Conservation (phyloP, 2,888 invertebrate species). For the Eupsilia transversa region DNA sequence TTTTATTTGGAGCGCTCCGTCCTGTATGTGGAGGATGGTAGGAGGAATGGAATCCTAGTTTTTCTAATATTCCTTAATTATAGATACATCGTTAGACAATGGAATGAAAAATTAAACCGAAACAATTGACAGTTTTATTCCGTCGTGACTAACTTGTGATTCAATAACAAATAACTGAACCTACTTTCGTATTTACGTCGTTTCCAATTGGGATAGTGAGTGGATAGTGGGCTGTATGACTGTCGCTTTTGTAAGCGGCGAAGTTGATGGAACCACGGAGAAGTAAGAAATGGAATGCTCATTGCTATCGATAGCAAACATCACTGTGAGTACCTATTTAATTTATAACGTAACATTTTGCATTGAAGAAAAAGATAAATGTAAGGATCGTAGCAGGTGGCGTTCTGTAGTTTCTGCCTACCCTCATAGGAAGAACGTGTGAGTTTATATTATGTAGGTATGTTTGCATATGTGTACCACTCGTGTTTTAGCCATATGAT, state of each 20-base stretch:
- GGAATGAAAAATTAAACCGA: not conserved
- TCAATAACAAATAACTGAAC: conserved; percentile 40
- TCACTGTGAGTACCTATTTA: not conserved
- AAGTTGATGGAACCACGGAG: conserved; percentile 22
- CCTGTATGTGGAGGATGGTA: not conserved
- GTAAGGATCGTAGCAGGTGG: too few relatives aligned
- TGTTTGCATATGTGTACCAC: not conserved
- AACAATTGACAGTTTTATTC: conserved; percentile 13
- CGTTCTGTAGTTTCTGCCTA: too few relatives aligned
- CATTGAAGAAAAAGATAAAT: too few relatives aligned
- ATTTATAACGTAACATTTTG: not conserved
- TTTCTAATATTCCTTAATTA: not conserved
- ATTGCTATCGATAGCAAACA: not conserved
- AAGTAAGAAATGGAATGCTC: conserved; percentile 27
- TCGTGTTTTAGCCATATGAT: not conserved
- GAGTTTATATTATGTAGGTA: too few relatives aligned
- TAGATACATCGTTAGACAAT: not conserved
- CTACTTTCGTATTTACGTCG: conserved; percentile 44
- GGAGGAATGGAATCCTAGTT: not conserved
- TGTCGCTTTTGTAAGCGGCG: conserved; percentile 31
- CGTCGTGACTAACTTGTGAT: conserved; percentile 36
- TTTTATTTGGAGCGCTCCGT: not conserved
- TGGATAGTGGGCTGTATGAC: conserved; percentile 31
- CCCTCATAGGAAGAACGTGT: too few relatives aligned
- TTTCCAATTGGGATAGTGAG: conserved; percentile 37